Base-by-base conservation (phyloP, 2,113 vertebrate species). In the Stictonetta naevosa region DNA sequence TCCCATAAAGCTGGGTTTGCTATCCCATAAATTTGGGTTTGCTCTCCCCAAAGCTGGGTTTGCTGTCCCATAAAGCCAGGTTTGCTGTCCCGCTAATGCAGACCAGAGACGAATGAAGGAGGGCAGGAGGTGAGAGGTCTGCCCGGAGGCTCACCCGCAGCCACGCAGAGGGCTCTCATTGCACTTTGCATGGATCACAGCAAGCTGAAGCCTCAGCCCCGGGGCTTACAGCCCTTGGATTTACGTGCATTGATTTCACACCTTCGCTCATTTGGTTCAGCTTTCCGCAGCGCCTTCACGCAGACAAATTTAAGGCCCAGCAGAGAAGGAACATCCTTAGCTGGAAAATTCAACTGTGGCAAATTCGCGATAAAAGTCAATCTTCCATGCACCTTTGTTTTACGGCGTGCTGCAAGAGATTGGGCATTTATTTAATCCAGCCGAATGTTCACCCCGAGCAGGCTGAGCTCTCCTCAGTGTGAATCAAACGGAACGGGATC, bases 291-390 rank as follows among this genome's bases (percentile, higher is more conserved):
- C 10, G 62, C 75, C 72, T 60, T 72, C 18, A 8, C 5, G 71
- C 8, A 0, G 90, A 31, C 75, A 88, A 82, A 93, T 94, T 80
- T 64, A 83, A 83, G 86, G 90, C 59, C 90, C 86, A 93, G 94
- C 91, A 90, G 86, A 93, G 83, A 88, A 93, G 86, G 86, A 94
- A 29, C 64, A 63, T 83, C 88, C 88, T 94, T 75, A 92, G 83
- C 69, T 78, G 73, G 86, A 82, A 87, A 73, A 93, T 85, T 82
- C 82, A 91, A 33, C 78, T 55, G 90, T 93, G 58, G 87, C 62
- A 79, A 95, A 94, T 84, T 31, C 0, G 1, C 1, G 53, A 87
- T 90, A 86, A 95, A 93, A 96, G 83, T 77, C 92, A 81, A 81
- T 94, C 95, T 92, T 86, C 83, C 73, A 0, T 94, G 92, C 76